A percentile compares a stretch with the other conserved stretches of the same genome.
Conservation (phyloP, 1,140 invertebrate genomes). For the Ceratosolen fusciceps region DNA sequence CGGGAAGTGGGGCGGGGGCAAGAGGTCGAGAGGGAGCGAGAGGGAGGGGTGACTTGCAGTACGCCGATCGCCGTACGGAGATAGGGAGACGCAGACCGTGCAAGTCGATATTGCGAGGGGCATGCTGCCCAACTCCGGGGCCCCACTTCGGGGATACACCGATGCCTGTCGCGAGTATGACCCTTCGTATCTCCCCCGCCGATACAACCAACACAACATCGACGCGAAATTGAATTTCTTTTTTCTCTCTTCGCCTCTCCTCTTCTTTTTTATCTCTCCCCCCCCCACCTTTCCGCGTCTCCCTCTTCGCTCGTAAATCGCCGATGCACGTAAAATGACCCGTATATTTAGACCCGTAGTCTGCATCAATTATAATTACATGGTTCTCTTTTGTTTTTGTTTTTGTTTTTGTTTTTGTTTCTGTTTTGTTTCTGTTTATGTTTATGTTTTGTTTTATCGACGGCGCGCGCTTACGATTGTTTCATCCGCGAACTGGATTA, state of each 20-base stretch:
- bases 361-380: too few species aligned
- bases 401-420: too few species aligned
- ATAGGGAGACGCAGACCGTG: conserved; percentile 51
- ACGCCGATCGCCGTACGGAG: conserved; percentile 63
- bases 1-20: too few species aligned
- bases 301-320: neutral
- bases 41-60: conserved; percentile 63
- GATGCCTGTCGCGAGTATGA: conserved; percentile 46
- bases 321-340: too few species aligned
- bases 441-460: too few species aligned
- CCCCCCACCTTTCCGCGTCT: neutral
- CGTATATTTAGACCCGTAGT: too few species aligned
- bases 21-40: conserved; percentile 7
- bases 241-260: too few species aligned
- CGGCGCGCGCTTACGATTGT: too few species aligned
- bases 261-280: too few species aligned
- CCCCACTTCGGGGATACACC: neutral
- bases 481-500: too few species aligned
- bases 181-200: conserved; percentile 38
- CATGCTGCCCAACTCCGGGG: conserved; percentile 3
- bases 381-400: too few species aligned
- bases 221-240: neutral
- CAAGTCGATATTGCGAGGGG: conserved; percentile 64
- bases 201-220: neutral
- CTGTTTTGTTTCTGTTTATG: too few species aligned